Conservation (phyloP, 1,140 invertebrate genomes). For the Pseudomyrmex cubaensis region DNA sequence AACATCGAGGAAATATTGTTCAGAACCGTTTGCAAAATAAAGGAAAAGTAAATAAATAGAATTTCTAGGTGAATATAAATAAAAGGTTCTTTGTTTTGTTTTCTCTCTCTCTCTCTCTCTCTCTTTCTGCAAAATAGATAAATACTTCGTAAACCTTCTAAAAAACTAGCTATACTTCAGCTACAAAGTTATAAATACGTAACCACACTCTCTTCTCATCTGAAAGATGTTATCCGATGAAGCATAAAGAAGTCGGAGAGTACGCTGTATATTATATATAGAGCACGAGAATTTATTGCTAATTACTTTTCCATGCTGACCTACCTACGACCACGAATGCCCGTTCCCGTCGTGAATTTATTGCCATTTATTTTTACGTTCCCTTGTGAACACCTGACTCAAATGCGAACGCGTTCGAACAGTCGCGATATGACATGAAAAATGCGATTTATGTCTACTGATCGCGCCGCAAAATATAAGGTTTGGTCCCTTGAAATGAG, state of each 20-base stretch:
- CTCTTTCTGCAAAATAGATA: not conserved
- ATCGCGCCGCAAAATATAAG: not conserved
- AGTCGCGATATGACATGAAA: conserved; percentile 62
- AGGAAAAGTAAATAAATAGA: not conserved
- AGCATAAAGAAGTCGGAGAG: conserved; percentile 53
- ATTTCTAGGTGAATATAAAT: conserved; percentile 3
- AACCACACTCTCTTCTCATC: not conserved
- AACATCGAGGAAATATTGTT: not conserved
- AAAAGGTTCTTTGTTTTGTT: not conserved
- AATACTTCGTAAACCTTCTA: too few relatives aligned
- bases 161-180: too few relatives aligned
- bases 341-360: conserved; percentile 58
- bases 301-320: conserved; percentile 70
- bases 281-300: conserved; percentile 66
- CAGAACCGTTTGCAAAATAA: conserved; percentile 7
- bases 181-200: not conserved
- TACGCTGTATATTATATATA: conserved; percentile 17
- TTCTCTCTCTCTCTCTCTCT: not conserved
- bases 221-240: conserved; percentile 4
- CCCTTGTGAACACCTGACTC: not conserved
- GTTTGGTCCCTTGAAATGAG: not conserved
- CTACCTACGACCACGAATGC: conserved; percentile 28
- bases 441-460: conserved; percentile 53
- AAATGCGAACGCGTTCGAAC: conserved; percentile 59
- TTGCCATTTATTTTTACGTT: conserved; percentile 59